These are phyloP conservation scores for Miniopterus natalensis DNA, from an alignment of 2,113 vertebrate genomes.

Conservation along the genomic window DNA sequence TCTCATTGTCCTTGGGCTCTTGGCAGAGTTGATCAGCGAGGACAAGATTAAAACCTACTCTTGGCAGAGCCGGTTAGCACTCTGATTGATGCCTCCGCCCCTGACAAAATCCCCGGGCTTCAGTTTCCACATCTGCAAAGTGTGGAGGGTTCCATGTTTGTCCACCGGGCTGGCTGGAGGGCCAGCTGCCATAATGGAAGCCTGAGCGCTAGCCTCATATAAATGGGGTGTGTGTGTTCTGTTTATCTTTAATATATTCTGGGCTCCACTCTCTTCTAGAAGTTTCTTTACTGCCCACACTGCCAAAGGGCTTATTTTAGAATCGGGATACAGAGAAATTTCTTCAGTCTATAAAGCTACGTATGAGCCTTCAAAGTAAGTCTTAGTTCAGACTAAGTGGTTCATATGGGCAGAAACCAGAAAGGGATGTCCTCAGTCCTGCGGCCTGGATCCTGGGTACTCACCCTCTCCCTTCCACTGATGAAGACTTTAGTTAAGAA, in stretches of 20 bases:
- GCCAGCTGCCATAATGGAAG: neutral
- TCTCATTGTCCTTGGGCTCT: slow-evolving; percentile 22
- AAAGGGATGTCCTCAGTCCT: neutral
- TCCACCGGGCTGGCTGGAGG: neutral
- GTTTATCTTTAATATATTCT: neutral
- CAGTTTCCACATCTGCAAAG: neutral
- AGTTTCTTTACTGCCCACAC: neutral
- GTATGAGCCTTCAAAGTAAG: neutral
- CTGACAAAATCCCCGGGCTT: neutral
- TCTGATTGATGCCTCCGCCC: neutral
- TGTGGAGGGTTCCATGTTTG: neutral
- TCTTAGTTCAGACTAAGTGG: neutral
- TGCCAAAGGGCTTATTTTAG: neutral
- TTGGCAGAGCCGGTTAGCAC: neutral
- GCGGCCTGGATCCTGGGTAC: neutral
- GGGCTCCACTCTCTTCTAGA: slow-evolving; percentile 25
- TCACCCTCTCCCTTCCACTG: neutral
- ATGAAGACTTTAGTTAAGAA: slow-evolving; percentile 9
- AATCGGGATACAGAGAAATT: neutral
- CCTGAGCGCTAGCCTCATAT: neutral
- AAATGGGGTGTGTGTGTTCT: neutral
- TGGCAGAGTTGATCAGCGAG: neutral
- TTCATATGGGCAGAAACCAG: neutral
- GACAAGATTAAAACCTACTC: neutral
- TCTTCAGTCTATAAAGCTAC: neutral